Conservation (phyloP, 2,113 vertebrate genomes). For the Periophthalmus modestus region DNA sequence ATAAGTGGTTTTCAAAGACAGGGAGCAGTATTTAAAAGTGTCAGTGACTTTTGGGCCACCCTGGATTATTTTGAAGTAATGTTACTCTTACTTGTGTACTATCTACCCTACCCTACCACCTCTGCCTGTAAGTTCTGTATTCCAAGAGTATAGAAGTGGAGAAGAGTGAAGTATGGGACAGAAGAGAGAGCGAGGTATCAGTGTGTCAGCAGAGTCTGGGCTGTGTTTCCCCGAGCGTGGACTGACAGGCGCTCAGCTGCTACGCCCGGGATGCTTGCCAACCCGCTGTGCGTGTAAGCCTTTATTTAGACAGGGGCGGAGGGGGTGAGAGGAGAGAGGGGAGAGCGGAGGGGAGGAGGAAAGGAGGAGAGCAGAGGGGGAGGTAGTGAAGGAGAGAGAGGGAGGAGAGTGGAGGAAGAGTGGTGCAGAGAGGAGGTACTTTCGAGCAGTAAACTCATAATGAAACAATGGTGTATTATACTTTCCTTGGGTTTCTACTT, state of each 20-base stretch:
- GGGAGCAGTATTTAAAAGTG: no score
- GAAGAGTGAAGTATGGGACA: no score
- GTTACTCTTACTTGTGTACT: no score
- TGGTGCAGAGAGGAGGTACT: no score
- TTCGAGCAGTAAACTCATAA: no score
- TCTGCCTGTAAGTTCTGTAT: no score
- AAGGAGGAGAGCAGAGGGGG: neutral
- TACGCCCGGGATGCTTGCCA: conserved; percentile 47
- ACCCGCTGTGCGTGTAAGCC: conserved; percentile 54
- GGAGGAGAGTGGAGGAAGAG: neutral
- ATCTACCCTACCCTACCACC: no score
- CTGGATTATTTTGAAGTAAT: no score
- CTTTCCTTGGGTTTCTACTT: no score
- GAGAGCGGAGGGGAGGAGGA: conserved; percentile 1
- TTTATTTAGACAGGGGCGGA: conserved; percentile 62
- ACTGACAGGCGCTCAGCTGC: conserved; percentile 51
- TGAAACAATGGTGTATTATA: no score
- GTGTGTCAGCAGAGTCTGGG: conserved; percentile 4
- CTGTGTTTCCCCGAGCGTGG: conserved; percentile 20
- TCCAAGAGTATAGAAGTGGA: neutral
- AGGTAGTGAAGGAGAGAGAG: neutral
- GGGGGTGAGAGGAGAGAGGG: neutral
- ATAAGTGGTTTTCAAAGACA: no score
- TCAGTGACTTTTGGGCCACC: no score
- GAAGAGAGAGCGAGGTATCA: neutral